Percentiles rank a stretch among this genome's conserved stretches.
Conservation (phyloP, 1,140 invertebrate species). For the Sitophilus oryzae region DNA sequence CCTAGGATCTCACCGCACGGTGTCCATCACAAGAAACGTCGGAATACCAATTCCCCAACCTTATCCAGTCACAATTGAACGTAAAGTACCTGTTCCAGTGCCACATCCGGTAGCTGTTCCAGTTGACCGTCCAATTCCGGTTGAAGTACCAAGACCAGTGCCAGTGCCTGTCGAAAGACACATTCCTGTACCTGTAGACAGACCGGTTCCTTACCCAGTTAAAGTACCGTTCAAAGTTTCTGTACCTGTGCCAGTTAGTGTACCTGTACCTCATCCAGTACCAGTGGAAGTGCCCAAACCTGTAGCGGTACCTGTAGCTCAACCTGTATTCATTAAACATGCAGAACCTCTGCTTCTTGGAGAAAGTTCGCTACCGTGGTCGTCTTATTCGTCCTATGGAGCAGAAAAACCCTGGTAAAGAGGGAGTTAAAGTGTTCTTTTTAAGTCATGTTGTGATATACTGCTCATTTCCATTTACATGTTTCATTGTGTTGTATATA, state of each 20-base stretch:
- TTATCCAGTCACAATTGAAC: constrained; percentile 30
- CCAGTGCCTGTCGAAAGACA: constrained; percentile 47
- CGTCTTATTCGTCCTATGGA: too few species aligned
- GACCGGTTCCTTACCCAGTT: constrained; percentile 30
- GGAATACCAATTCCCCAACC: constrained; percentile 32
- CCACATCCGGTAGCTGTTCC: constrained; percentile 35
- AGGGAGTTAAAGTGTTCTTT: too few species aligned
- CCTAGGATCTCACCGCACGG: constrained; percentile 30
- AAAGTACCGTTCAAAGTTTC: constrained; percentile 32
- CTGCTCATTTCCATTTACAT: too few species aligned
- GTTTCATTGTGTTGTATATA: too few species aligned
- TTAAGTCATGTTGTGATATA: too few species aligned
- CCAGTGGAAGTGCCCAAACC: constrained; percentile 24
- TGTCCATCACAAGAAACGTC: constrained; percentile 31
- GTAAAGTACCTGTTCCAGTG: constrained; percentile 32
- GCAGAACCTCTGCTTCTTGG: constrained; percentile 20
- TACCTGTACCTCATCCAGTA: constrained; percentile 28
- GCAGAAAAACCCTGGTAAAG: too few species aligned
- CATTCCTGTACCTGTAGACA: constrained; percentile 38
- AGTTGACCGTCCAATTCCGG: constrained; percentile 41
- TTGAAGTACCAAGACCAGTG: constrained; percentile 48
- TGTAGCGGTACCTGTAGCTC: constrained; percentile 18
- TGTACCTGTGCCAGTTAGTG: constrained; percentile 29
- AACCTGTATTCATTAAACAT: constrained; percentile 25
- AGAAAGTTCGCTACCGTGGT: constrained; percentile 1